Conservation (phyloP, 2,113 vertebrate genomes). For the Rafetus swinhoei region DNA sequence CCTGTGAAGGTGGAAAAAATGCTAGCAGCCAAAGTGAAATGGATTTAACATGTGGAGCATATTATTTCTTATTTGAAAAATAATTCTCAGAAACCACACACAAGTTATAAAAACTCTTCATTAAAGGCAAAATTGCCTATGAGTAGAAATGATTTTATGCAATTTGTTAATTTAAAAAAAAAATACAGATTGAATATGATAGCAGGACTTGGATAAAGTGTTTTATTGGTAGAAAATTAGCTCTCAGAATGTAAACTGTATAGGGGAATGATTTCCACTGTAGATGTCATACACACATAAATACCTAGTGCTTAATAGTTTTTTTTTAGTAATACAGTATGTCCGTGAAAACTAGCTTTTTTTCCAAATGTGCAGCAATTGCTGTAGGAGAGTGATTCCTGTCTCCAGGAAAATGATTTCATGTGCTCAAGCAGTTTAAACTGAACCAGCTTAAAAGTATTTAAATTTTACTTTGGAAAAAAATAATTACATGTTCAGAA, state of each 20-base stretch:
- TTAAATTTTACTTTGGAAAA: neutral
- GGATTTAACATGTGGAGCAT: neutral
- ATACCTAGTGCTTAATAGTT: too few species aligned
- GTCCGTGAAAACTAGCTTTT: neutral
- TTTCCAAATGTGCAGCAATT: neutral
- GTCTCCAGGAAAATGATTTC: too few species aligned
- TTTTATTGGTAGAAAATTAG: neutral
- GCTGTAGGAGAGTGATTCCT: neutral
- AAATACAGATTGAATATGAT: too few species aligned
- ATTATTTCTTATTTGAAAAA: accelerated
- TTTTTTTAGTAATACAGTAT: neutral
- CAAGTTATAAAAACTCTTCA: neutral
- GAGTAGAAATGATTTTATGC: neutral
- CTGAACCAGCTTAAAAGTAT: neutral
- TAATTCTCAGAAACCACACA: neutral
- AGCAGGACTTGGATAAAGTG: neutral
- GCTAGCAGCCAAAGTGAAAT: accelerated
- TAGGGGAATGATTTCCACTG: neutral
- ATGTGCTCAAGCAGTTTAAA: neutral
- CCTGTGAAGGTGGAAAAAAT: neutral
- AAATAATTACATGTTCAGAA: neutral
- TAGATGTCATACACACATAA: neutral
- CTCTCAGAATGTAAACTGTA: neutral
- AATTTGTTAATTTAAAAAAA: neutral
- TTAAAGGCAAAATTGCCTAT: neutral